Evolutionary conservation across 2,113 vertebrate genomes (phyloP), one percentile per base, ranked within the genome.

Genomic region (Lutjanus erythropterus): DNA sequence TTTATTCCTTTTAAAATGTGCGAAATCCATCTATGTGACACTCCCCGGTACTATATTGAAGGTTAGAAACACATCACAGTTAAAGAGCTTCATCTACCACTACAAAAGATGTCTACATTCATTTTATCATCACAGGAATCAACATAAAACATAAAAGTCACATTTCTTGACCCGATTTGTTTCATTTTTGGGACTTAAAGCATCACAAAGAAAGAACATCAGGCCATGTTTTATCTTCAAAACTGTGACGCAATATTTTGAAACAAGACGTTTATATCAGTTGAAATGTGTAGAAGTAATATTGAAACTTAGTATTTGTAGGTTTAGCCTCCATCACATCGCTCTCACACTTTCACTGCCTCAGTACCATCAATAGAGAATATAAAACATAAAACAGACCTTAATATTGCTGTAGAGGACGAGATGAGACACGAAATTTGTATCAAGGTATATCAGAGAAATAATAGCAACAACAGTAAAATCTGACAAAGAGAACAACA

Each of bases 401-500:
- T 70, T 55, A 68, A 69, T 50, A 41, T n/a, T 81, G 66, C 66
- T 15, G 37, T 23, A 23, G 35, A 78, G 29, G 62, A 25, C 0
- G 0, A 3, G 39, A 65, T 21, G 66, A 75, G 49, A 77, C 29
- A 52, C 7, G 58, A 71, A 31, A 53, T 41, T 46, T 0, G 7
- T 56, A 81, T 61, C 39, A 83, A 37, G 60, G 9, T 31, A 66
- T 41, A 35, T 75, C 61, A 64, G 64, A 70, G 47, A 69, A 46
- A 81, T 66, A n/a, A 65, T 31, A 27, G 35, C 19, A 65, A 49
- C 65, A 49, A 42, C 19, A 65, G 60, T 47, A 58, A 66, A 78
- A 70, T 62, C 47, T 37, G 73, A 79, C 72, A 60, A 14, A 59
- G 47, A 67, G 46, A 60, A 49, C 42, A 9, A 68, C 27, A 64